These are phyloP conservation scores for Paguma larvata DNA, from an alignment of 2,797 vertebrate species.

Conservation along the genomic window DNA sequence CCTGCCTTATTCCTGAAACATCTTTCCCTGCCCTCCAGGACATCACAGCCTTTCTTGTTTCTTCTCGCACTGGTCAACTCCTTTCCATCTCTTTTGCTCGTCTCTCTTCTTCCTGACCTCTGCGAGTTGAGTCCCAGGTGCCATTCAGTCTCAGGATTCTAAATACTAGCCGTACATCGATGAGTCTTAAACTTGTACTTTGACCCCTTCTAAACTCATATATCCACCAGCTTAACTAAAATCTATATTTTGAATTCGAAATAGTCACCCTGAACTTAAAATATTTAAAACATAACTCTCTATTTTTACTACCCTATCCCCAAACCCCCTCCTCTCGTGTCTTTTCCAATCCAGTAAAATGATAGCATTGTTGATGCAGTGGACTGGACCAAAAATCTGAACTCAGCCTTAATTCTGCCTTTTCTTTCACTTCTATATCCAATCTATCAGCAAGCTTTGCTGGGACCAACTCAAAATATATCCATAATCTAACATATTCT, in stretches of 20 bases:
- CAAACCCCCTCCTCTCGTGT: background rate
- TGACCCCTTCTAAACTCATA: background rate
- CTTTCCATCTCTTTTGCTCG: background rate
- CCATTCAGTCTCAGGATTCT: background rate
- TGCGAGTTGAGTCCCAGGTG: background rate
- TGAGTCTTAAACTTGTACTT: background rate
- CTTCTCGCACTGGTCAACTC: background rate
- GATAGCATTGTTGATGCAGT: background rate
- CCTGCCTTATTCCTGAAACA: background rate
- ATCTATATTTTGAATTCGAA: background rate
- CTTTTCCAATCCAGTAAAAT: conserved; percentile 13
- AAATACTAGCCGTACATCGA: background rate
- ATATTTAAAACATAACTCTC: background rate
- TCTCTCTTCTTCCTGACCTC: background rate
- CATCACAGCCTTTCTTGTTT: background rate
- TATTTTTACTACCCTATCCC: background rate
- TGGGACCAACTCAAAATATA: conserved; percentile 15
- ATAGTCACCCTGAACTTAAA: background rate
- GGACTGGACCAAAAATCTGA: background rate
- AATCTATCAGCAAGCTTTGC: background rate
- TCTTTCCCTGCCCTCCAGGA: background rate
- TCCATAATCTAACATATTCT: background rate
- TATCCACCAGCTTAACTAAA: background rate
- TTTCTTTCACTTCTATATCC: background rate
- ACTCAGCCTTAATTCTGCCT: background rate